phyloP scores from a whole-genome alignment of 2,113 vertebrate species.

The Hydrochoerus hydrochaeris region DNA sequence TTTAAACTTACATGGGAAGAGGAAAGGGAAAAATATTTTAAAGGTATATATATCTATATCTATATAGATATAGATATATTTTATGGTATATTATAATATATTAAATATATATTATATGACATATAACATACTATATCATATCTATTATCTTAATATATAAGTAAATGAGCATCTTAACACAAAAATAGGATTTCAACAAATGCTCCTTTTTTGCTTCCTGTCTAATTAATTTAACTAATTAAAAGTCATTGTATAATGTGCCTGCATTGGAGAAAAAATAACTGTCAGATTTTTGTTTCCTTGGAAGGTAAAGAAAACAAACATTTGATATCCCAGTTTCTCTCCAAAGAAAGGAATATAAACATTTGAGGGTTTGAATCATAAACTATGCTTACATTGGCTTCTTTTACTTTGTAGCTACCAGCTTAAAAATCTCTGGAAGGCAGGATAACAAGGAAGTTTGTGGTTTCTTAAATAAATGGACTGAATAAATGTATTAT shows the following conservation, averaged over 20 bases:
- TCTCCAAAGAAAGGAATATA: constrained; percentile 57
- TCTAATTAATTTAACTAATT: constrained; percentile 38
- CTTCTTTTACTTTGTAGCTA: constrained; percentile 58
- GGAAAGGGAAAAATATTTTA: background rate
- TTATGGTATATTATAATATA: background rate
- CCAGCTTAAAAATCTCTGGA: constrained; percentile 48
- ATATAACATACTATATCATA: background rate
- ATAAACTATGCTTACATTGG: constrained; percentile 52
- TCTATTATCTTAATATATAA: too few relatives aligned
- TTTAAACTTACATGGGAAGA: background rate
- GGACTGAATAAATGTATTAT: constrained; percentile 46
- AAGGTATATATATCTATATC: background rate
- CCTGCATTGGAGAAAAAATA: background rate
- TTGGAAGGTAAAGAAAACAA: constrained; percentile 57
- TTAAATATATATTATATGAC: background rate
- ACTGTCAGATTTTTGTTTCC: constrained; percentile 20
- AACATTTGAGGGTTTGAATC: constrained; percentile 64
- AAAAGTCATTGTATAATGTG: constrained; percentile 39
- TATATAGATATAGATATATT: background rate
- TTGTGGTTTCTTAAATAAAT: constrained; percentile 62
- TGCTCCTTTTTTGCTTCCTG: background rate
- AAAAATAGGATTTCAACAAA: constrained; percentile 44
- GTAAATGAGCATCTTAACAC: background rate
- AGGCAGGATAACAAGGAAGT: constrained; percentile 47
- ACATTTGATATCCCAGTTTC: constrained; percentile 40